Conservation (phyloP, 2,797 vertebrate species). For the Phoeniculus purpureus region DNA sequence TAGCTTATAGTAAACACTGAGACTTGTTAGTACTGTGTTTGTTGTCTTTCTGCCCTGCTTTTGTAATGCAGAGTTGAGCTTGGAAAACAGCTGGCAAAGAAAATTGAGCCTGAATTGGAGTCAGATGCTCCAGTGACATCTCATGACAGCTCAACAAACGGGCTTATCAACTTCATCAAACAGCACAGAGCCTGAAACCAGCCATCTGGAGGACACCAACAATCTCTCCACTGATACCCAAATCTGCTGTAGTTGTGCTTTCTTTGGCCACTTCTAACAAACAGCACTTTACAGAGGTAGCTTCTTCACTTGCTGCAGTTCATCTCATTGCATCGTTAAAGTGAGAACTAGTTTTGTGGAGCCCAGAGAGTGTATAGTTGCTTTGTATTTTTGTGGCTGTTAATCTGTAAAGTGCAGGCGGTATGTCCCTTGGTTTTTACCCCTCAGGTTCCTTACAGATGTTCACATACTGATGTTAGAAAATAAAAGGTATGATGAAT, state of each 20-base stretch:
- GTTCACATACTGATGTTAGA: background rate
- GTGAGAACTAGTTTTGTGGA: constrained; percentile 58
- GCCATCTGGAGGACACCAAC: constrained; percentile 24
- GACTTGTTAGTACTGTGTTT: background rate
- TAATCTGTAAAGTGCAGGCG: constrained; percentile 55
- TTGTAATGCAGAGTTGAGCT: constrained; percentile 87
- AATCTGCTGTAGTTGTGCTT: constrained; percentile 61
- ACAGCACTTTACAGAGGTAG: constrained; percentile 74
- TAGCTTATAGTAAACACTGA: background rate
- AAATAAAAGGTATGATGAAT: constrained; percentile 45
- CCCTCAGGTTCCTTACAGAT: background rate
- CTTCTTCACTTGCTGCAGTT: constrained; percentile 65
- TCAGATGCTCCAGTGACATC: constrained; percentile 85
- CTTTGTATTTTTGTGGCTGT: constrained; percentile 65
- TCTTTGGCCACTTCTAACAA: constrained; percentile 62
- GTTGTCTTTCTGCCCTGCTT: background rate
- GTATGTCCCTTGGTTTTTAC: constrained; percentile 6
- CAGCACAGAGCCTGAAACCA: constrained; percentile 84
- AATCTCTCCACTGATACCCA: background rate
- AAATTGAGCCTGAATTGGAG: constrained; percentile 94
- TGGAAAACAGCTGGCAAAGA: constrained; percentile 96
- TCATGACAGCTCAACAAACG: constrained; percentile 95
- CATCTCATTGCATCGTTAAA: constrained; percentile 37
- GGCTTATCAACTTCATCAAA: constrained; percentile 96
- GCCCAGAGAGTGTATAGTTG: constrained; percentile 33